Evolutionary conservation across 2,888 invertebrate genomes (phyloP).

Genomic region (Blastobasis lacticolella): DNA sequence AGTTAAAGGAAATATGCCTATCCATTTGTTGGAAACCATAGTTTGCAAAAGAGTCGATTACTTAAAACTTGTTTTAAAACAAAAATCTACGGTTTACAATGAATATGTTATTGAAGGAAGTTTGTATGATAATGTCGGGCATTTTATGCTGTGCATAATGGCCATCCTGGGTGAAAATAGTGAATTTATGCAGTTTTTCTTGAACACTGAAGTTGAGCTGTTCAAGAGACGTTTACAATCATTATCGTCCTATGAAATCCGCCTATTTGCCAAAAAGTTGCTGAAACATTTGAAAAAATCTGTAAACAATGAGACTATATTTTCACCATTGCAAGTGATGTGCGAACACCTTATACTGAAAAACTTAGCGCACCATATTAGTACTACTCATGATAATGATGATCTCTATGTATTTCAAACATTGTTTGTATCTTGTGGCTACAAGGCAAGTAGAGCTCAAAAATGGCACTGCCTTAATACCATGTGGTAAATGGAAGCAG

Average conservation of each 20-base stretch:
- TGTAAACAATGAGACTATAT: conserved; percentile 17
- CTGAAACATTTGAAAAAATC: conserved; percentile 38
- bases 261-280: conserved; percentile 51
- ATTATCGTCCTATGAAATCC: conserved; percentile 44
- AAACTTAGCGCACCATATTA: conserved; percentile 46
- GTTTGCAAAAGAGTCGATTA: conserved; percentile 65
- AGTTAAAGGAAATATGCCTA: conserved; percentile 67
- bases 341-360: conserved; percentile 49
- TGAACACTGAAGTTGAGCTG: conserved; percentile 44
- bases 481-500: conserved; percentile 73
- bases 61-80: conserved; percentile 47
- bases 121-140: conserved; percentile 73
- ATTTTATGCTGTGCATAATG: conserved; percentile 68
- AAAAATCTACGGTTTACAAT: conserved; percentile 43
- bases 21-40: conserved; percentile 70
- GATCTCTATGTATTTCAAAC: conserved; percentile 68
- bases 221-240: conserved; percentile 38
- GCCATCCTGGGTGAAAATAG: conserved; percentile 37
- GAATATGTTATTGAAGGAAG: conserved; percentile 76
- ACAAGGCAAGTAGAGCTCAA: conserved; percentile 65
- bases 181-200: conserved; percentile 41
- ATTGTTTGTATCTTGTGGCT: conserved; percentile 69
- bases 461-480: conserved; percentile 66
- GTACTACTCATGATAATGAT: conserved; percentile 24
- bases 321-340: conserved; percentile 36